Percentiles rank a stretch among this genome's conserved stretches.
Conservation (phyloP, 2,113 vertebrate genomes). For the Podiceps cristatus region DNA sequence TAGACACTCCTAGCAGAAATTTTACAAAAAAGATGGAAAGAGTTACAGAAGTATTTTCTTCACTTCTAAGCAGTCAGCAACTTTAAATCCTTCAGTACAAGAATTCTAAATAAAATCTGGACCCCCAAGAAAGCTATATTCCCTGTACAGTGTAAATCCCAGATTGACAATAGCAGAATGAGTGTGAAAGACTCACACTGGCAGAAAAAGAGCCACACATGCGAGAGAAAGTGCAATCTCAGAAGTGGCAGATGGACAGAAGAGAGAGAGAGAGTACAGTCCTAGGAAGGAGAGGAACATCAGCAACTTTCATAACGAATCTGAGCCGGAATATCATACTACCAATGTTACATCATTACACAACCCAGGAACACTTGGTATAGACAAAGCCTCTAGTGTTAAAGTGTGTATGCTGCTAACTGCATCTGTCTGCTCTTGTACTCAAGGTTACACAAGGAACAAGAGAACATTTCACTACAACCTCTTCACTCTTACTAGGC, state of each 20-base stretch:
- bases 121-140: neutral
- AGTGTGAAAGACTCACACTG: neutral
- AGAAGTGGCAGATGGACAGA: neutral
- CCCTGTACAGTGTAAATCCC: neutral
- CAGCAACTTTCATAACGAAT: neutral
- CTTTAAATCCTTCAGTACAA: neutral
- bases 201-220: too few species aligned
- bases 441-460: neutral
- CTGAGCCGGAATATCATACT: neutral
- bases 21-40: neutral
- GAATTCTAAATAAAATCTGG: neutral
- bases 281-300: neutral
- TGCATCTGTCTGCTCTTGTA: constrained; percentile 22
- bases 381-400: constrained; percentile 11
- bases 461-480: constrained; percentile 17
- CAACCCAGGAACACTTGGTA: neutral
- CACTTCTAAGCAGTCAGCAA: neutral
- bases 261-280: neutral
- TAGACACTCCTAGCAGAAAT: neutral
- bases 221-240: neutral
- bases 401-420: neutral
- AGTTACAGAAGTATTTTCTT: neutral
- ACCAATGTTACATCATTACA: neutral
- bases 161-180: neutral
- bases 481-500: neutral